Percentiles rank a stretch among this genome's conserved stretches.
These are phyloP conservation scores for Agonopterix arenella DNA, from an alignment of 2,888 invertebrate species.

Conservation along the genomic window DNA sequence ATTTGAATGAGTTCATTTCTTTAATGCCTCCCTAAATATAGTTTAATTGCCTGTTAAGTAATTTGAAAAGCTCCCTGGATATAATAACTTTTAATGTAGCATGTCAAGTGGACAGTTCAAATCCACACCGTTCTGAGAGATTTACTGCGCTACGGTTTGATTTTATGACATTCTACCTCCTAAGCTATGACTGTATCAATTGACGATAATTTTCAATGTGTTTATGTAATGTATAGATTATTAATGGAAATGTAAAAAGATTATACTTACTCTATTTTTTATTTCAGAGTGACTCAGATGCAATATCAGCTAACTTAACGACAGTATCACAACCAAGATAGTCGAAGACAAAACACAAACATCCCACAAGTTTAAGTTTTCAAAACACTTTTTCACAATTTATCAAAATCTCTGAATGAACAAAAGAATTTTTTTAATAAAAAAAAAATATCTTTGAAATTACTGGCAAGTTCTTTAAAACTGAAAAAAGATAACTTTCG, in stretches of 20 bases:
- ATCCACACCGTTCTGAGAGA: conserved; percentile 56
- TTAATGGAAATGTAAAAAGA: neutral
- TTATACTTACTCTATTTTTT: conserved; percentile 54
- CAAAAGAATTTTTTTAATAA: conserved; percentile 4
- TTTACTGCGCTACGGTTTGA: conserved; percentile 68
- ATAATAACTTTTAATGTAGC: conserved; percentile 60
- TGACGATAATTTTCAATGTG: conserved; percentile 36
- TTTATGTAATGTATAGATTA: neutral
- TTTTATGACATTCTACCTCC: conserved; percentile 47
- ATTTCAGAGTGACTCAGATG: conserved; percentile 36
- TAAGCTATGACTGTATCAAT: conserved; percentile 35
- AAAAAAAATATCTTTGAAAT: conserved; percentile 14
- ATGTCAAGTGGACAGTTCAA: conserved; percentile 63
- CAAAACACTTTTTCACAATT: conserved; percentile 32
- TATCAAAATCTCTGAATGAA: conserved; percentile 1
- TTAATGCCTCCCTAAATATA: conserved; percentile 21
- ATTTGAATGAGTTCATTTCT: too few relatives aligned
- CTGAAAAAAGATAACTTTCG: conserved; percentile 22
- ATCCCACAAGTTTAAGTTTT: conserved; percentile 57
- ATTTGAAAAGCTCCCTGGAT: conserved; percentile 44
- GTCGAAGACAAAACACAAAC: conserved; percentile 56
- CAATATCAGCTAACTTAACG: conserved; percentile 28
- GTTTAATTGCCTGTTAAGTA: conserved; percentile 43
- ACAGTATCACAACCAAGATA: conserved; percentile 40
- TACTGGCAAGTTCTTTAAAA: conserved; percentile 4